Conservation (phyloP, 2,113 vertebrate species). For the Phoxinus phoxinus region DNA sequence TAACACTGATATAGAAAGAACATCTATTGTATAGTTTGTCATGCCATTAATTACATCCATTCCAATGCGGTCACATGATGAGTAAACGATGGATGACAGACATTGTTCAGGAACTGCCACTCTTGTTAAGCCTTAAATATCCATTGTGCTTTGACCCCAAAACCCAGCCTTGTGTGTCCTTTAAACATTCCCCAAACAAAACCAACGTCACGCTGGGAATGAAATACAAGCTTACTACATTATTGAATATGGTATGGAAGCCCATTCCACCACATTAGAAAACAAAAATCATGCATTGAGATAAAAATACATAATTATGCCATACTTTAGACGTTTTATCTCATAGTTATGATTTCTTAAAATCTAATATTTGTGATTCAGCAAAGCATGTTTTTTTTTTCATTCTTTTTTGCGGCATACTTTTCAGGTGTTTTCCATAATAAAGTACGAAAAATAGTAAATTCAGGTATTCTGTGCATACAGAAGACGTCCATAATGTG, state of each 20-base stretch:
- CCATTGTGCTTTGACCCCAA: conserved; percentile 21
- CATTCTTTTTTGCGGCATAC: neutral
- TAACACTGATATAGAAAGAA: neutral
- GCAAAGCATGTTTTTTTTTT: neutral
- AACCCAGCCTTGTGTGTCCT: neutral
- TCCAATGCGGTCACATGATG: conserved; percentile 29
- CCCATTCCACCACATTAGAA: no score
- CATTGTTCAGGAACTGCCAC: neutral
- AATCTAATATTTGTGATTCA: neutral
- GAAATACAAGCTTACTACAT: neutral
- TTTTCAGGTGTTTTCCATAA: neutral
- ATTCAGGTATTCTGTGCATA: neutral
- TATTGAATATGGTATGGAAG: neutral
- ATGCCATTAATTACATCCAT: conserved; percentile 25
- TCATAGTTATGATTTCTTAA: neutral
- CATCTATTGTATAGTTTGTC: conserved; percentile 3
- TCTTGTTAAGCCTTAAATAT: conserved; percentile 17
- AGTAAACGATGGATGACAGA: neutral
- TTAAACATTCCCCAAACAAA: neutral
- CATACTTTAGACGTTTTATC: no score
- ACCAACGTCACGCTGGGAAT: neutral
- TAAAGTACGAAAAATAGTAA: neutral
- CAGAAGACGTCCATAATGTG: neutral
- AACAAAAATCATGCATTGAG: neutral
- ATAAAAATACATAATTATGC: neutral